A percentile compares a stretch with the other conserved stretches of the same genome.
These are phyloP conservation scores for Diceros bicornis DNA, from an alignment of 2,797 vertebrate species.

Conservation along the genomic window DNA sequence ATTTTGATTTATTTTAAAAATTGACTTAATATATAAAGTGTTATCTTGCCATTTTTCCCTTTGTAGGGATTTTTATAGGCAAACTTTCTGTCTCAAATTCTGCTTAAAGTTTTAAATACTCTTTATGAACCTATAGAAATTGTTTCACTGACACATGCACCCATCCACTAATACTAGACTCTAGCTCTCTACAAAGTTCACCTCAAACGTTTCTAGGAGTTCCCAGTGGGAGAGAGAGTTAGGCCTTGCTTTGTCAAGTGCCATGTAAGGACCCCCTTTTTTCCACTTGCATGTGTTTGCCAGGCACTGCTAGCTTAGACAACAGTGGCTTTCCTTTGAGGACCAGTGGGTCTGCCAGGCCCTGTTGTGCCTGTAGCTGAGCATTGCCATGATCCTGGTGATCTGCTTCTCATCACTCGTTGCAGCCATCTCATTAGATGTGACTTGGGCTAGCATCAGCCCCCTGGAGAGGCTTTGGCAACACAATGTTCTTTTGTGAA, in stretches of 20 bases:
- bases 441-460: not conserved
- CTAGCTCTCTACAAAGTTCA: not conserved
- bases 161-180: not conserved
- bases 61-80: not conserved
- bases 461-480: too few relatives aligned
- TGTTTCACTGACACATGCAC: not conserved
- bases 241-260: not conserved
- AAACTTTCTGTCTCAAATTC: not conserved
- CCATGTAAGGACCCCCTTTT: not conserved
- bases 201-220: not conserved
- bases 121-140: not conserved
- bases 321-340: not conserved
- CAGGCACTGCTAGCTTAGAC: not conserved
- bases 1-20: not conserved
- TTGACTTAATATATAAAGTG: not conserved
- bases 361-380: not conserved
- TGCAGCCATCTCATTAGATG: not conserved
- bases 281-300: not conserved
- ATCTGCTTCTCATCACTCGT: not conserved
- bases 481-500: not conserved
- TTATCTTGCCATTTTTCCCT: not conserved
- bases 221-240: not conserved
- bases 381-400: not conserved
- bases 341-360: not conserved
- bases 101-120: not conserved